Conservation (phyloP, 1,140 invertebrate species). For the Stegodyphus dumicola region DNA sequence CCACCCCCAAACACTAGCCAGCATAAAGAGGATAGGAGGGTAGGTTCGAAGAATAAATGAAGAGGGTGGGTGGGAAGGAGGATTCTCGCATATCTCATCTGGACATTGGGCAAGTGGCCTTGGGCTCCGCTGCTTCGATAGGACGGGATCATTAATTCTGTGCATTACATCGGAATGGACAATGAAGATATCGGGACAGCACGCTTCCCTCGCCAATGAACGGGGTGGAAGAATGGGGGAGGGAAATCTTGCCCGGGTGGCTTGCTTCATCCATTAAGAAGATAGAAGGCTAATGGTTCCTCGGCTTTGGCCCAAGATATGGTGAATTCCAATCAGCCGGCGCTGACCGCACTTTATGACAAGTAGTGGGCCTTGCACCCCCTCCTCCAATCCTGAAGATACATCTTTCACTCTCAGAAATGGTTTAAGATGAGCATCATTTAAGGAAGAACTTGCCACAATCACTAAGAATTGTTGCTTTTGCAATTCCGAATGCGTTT, state of each 20-base stretch:
- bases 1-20: conserved; percentile 8
- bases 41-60: conserved; percentile 52
- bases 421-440: background rate
- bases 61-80: background rate
- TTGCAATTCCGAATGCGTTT: no score
- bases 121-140: conserved; percentile 28
- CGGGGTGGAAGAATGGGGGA: background rate
- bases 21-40: conserved; percentile 20
- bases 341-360: conserved; percentile 56
- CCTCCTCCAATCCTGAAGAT: background rate
- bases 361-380: conserved; percentile 14
- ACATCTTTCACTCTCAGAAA: conserved; percentile 40
- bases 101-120: conserved; percentile 58
- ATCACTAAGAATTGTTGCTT: no score
- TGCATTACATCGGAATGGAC: conserved; percentile 61
- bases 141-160: conserved; percentile 56
- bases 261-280: conserved; percentile 57
- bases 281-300: conserved; percentile 56
- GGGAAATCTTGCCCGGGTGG: conserved; percentile 19
- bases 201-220: background rate
- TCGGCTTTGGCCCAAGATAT: conserved; percentile 25
- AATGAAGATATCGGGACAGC: conserved; percentile 52
- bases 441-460: no score
- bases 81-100: conserved; percentile 46
- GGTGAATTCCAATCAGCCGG: conserved; percentile 57